Conservation (phyloP, 2,113 vertebrate species). For the Poecile atricapillus region DNA sequence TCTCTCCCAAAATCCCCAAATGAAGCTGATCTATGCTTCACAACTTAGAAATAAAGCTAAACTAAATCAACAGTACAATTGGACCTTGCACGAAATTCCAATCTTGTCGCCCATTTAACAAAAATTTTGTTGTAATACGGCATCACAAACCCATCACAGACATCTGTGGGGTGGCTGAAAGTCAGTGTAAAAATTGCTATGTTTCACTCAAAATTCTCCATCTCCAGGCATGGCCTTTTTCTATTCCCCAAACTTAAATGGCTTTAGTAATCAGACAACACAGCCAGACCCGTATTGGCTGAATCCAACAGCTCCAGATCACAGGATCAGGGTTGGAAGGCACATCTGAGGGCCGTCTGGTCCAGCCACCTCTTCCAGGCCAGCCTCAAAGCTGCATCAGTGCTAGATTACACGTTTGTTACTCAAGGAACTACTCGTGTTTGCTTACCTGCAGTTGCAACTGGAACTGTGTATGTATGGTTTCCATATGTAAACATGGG, state of each 20-base stretch:
- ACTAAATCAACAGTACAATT: neutral
- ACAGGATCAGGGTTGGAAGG: neutral
- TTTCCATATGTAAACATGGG: neutral
- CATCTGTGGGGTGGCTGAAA: neutral
- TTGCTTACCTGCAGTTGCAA: neutral
- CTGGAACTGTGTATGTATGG: neutral
- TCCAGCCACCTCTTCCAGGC: neutral
- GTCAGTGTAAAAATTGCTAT: accelerated
- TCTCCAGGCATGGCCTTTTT: neutral
- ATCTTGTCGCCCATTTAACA: neutral
- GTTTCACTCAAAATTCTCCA: neutral
- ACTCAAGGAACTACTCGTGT: neutral
- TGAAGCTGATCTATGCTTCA: neutral
- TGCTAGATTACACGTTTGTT: neutral
- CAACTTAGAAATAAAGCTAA: neutral
- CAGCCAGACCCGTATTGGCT: neutral
- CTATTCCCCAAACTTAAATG: neutral
- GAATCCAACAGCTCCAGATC: neutral
- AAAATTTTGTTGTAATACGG: neutral
- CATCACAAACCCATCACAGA: neutral
- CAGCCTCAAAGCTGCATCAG: neutral
- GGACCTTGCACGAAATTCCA: neutral
- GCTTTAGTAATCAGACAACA: neutral
- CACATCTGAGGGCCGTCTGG: neutral
- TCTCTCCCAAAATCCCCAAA: neutral